These are phyloP conservation scores for Clarias macrocephalus DNA, from an alignment of 2,113 vertebrate genomes.

Conservation along the genomic window DNA sequence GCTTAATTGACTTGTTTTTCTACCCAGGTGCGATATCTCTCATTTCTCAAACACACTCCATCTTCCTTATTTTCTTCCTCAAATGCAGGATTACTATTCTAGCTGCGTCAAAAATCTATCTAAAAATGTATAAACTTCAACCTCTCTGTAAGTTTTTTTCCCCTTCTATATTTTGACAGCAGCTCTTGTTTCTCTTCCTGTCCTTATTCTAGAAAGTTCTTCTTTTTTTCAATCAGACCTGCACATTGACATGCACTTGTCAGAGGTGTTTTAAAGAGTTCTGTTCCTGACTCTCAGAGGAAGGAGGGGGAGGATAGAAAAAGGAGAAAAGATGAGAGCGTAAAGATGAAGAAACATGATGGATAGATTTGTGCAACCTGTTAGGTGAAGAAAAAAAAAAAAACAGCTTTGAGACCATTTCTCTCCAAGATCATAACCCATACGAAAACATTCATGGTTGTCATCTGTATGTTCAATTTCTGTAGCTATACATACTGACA, in stretches of 20 bases:
- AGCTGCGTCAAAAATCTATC: constrained; percentile 32
- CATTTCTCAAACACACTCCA: constrained; percentile 30
- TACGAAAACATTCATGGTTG: constrained; percentile 7
- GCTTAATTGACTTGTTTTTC: constrained; percentile 44
- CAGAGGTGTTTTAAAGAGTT: constrained; percentile 38
- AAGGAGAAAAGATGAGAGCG: constrained; percentile 15
- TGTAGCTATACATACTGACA: not conserved
- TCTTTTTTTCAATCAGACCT: constrained; percentile 38
- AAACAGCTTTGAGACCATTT: constrained; percentile 26
- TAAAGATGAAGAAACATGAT: constrained; percentile 36
- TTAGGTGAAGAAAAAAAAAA: constrained; percentile 5
- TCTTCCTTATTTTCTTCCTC: constrained; percentile 36
- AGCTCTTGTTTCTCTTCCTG: constrained; percentile 34
- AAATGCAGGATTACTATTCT: constrained; percentile 41
- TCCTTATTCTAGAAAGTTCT: constrained; percentile 39
- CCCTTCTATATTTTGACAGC: constrained; percentile 27
- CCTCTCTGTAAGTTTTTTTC: constrained; percentile 35
- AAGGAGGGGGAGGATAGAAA: constrained; percentile 27
- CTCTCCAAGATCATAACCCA: constrained; percentile 8
- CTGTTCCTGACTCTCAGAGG: constrained; percentile 15
- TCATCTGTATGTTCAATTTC: constrained; percentile 10
- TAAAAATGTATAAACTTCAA: constrained; percentile 36
- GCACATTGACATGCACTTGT: constrained; percentile 44
- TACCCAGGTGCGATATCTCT: constrained; percentile 37
- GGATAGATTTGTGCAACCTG: constrained; percentile 44